Evolutionary conservation across 2,797 vertebrate species (phyloP).

Genomic region (Fistularia tabacaria): DNA sequence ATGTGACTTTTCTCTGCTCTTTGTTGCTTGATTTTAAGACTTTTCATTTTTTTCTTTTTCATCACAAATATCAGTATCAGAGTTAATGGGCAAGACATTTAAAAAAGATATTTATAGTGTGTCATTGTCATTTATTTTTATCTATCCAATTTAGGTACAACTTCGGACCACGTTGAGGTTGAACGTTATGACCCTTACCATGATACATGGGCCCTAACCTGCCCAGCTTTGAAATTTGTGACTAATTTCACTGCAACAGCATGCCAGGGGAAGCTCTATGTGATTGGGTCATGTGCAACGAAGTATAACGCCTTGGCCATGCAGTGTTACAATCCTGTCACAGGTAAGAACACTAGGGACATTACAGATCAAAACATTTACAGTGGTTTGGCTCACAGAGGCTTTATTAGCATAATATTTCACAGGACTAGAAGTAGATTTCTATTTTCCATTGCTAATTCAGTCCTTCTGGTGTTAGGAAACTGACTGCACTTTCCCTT

Average conservation of each 20-base stretch:
- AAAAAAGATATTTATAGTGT: too few species aligned
- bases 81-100: too few species aligned
- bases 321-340: constrained; percentile 94
- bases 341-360: constrained; percentile 74
- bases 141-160: constrained; percentile 75
- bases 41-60: neutral
- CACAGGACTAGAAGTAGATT: too few species aligned
- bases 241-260: constrained; percentile 89
- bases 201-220: constrained; percentile 81
- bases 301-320: constrained; percentile 95
- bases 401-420: too few species aligned
- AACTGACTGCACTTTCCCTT: too few species aligned
- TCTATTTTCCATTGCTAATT: too few species aligned
- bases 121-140: neutral
- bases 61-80: too few species aligned
- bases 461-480: too few species aligned
- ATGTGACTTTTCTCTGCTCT: constrained; percentile 3
- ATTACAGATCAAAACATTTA: too few species aligned
- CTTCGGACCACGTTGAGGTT: constrained; percentile 83
- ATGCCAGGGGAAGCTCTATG: constrained; percentile 87
- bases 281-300: constrained; percentile 93
- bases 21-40: neutral
- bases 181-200: constrained; percentile 93
- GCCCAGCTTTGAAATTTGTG: constrained; percentile 88
- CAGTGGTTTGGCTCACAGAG: too few species aligned